phyloP scores from a whole-genome alignment of 2,113 vertebrate species.

The Vireo altiloquus region DNA sequence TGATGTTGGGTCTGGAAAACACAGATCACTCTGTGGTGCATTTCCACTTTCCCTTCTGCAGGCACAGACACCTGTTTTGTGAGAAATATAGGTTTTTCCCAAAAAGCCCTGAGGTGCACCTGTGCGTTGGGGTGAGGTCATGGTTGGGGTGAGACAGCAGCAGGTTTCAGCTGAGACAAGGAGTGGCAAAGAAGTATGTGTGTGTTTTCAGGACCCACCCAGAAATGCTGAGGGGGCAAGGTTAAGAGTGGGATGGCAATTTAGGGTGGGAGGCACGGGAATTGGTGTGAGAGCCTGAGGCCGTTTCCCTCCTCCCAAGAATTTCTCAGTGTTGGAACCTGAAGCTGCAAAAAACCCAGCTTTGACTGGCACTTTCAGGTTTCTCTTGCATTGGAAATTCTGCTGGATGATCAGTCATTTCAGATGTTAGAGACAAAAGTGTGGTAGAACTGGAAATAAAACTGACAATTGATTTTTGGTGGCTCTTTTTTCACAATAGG shows the following conservation, averaged over 20 bases:
- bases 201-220: neutral
- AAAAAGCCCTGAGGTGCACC: neutral
- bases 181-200: neutral
- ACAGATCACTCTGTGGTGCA: rapidly evolving
- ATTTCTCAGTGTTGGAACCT: neutral
- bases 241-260: neutral
- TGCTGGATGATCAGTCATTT: neutral
- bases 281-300: neutral
- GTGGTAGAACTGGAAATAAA: neutral
- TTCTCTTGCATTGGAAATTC: neutral
- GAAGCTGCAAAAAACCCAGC: neutral
- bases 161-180: neutral
- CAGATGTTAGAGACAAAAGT: neutral
- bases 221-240: neutral
- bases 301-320: neutral
- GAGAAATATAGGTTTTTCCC: neutral
- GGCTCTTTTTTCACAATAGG: neutral
- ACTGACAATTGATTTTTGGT: neutral
- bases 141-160: neutral
- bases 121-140: neutral
- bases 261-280: neutral
- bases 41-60: neutral
- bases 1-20: neutral
- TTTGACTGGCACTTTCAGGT: neutral
- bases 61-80: neutral